Base-by-base conservation (phyloP, 64 coral and sea anemone species). In the Porites lutea region DNA sequence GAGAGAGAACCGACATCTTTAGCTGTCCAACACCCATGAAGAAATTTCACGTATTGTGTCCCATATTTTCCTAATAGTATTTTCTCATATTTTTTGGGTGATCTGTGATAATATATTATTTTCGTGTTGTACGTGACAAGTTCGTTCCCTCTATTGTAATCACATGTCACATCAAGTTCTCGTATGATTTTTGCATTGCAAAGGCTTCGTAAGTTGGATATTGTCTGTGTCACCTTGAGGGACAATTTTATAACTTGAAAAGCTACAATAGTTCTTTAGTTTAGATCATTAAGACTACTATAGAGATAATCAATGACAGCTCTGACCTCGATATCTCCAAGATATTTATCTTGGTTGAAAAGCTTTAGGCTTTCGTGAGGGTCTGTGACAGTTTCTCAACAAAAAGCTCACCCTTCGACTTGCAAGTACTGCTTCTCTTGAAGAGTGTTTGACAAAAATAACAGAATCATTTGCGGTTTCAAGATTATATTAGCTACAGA, bases 131-230 rank as follows among this genome's bases (percentile, higher is more conserved):
- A 84, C 81, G 81, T 84, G 81, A 84, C 63, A 44, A 51, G 19
- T n/a, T 68, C 5, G 44, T 19, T 49, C 62, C 44, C 62, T 83
- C 14, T 19, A 13, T 68, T 84, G 81, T 84, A 43, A 65, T 84
- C 81, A 68, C 81, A 84, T 69, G 18, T 84, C 19, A 84, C 49
- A 52, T 84, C 16, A 11, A 52, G 61, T 3, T 22, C 69, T 84
- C 23, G 64, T 44, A 16, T 84, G 45, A 69, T 52, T 67, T 49
- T 84, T 49, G 73, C 73, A 46, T 51, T 52, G 13, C 4, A 12
- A 12, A 6, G 7, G 54, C 48, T 43, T 9, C 14, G 5, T 9
- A 61, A 59, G 37, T 37, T 57, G 44, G 2, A 5, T 11, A 23
- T 61, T 80, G 21, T 48, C 14, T 78, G 13, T 45, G 43, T 0